phyloP scores from a whole-genome alignment of 2,113 vertebrate species.

The Thunnus maccoyii region DNA sequence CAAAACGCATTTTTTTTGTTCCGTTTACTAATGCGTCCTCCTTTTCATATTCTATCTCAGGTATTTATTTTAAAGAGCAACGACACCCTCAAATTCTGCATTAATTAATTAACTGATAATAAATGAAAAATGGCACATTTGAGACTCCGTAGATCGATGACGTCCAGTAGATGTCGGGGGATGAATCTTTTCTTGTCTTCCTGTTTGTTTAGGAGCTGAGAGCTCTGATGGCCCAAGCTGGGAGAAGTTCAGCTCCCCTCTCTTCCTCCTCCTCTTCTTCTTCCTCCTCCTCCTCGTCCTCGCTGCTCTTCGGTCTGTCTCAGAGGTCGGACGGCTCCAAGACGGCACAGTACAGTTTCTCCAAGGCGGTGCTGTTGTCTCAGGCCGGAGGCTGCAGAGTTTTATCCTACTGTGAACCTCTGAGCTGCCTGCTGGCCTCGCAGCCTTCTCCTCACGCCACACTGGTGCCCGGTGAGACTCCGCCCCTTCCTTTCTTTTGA shows the following conservation, averaged over 20 bases:
- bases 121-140: too few relatives aligned
- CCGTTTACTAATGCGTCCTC: too few relatives aligned
- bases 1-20: too few relatives aligned
- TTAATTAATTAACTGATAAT: too few relatives aligned
- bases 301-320: slow-evolving; percentile 39
- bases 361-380: slow-evolving; percentile 90
- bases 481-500: too few relatives aligned
- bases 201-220: slow-evolving; percentile 87
- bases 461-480: slow-evolving; percentile 90
- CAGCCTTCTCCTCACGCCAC: slow-evolving; percentile 93
- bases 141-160: too few relatives aligned
- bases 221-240: slow-evolving; percentile 84
- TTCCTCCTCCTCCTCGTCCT: slow-evolving; percentile 42
- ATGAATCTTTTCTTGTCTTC: not conserved
- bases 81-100: too few relatives aligned
- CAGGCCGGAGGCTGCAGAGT: slow-evolving; percentile 91
- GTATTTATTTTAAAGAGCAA: too few relatives aligned
- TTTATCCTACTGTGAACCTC: slow-evolving; percentile 88
- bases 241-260: slow-evolving; percentile 53
- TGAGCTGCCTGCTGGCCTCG: slow-evolving; percentile 93
- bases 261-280: slow-evolving; percentile 41
- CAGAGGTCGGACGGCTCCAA: slow-evolving; percentile 82
- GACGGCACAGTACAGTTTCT: slow-evolving; percentile 87
- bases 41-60: too few relatives aligned
- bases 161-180: too few relatives aligned